Evolutionary conservation across 2,888 invertebrate species (phyloP).

Genomic region (Cylloceria caligata): DNA sequence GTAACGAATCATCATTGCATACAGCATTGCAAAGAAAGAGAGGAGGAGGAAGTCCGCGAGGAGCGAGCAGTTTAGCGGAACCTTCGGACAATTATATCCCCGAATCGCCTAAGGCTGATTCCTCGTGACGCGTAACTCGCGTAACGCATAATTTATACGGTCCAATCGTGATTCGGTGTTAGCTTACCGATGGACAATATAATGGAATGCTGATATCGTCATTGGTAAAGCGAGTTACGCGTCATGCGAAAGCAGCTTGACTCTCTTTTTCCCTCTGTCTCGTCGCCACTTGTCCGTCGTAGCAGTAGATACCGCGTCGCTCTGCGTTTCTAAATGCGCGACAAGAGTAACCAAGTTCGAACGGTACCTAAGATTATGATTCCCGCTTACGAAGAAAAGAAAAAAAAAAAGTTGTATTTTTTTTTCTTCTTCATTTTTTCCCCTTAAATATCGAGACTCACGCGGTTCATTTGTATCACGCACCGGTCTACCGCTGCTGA

Average conservation of each 20-base stretch:
- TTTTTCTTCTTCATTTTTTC: neutral
- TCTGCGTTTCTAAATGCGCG: constrained; percentile 18
- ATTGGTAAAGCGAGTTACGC: too few species aligned
- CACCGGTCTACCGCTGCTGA: constrained; percentile 30
- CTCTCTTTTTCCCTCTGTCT: constrained; percentile 61
- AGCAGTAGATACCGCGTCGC: constrained; percentile 37
- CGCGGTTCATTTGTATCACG: constrained; percentile 13
- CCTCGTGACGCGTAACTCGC: too few species aligned
- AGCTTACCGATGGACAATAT: too few species aligned
- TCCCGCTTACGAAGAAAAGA: neutral
- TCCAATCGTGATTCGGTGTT: too few species aligned
- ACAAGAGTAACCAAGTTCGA: constrained; percentile 27
- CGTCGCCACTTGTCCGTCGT: constrained; percentile 37
- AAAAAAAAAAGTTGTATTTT: neutral
- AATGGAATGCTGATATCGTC: too few species aligned
- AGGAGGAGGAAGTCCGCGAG: constrained; percentile 39
- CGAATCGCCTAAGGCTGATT: too few species aligned
- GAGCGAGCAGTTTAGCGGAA: constrained; percentile 45
- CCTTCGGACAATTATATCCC: constrained; percentile 56
- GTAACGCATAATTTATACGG: too few species aligned
- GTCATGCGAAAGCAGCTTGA: too few species aligned
- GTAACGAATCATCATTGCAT: constrained; percentile 57
- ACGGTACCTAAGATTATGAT: constrained; percentile 32
- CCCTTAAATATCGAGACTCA: constrained; percentile 15
- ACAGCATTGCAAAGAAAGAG: constrained; percentile 47